phyloP scores from a whole-genome alignment of 2,797 vertebrate species.

The Danionella dracula region DNA sequence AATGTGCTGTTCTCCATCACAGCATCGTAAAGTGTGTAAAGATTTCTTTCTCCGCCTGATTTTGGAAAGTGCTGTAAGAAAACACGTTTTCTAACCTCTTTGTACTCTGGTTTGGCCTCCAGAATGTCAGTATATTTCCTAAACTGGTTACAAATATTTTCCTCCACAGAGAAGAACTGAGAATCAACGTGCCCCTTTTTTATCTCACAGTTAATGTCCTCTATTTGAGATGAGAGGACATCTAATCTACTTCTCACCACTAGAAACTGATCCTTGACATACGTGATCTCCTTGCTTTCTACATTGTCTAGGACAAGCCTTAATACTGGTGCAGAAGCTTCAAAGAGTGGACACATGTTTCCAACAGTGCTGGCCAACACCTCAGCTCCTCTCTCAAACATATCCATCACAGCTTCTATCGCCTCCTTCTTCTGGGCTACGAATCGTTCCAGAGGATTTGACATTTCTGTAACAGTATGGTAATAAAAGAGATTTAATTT shows the following conservation, averaged over 20 bases:
- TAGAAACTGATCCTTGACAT: constrained; percentile 73
- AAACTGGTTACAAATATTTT: constrained; percentile 74
- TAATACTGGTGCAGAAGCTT: constrained; percentile 67
- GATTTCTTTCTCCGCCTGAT: constrained; percentile 71
- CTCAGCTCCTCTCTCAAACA: constrained; percentile 68
- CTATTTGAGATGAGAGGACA: constrained; percentile 63
- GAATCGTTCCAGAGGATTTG: constrained; percentile 56
- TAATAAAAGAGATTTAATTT: neutral
- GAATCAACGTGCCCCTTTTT: constrained; percentile 63
- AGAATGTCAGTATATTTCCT: constrained; percentile 73
- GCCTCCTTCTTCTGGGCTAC: constrained; percentile 74
- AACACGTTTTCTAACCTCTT: constrained; percentile 61
- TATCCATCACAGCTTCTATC: constrained; percentile 72
- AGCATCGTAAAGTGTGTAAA: constrained; percentile 65
- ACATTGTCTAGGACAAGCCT: constrained; percentile 68
- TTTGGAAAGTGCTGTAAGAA: constrained; percentile 70
- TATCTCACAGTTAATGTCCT: constrained; percentile 69
- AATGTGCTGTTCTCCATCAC: constrained; percentile 68
- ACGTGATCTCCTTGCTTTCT: constrained; percentile 72
- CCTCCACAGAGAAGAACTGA: constrained; percentile 67
- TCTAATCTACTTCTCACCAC: constrained; percentile 64
- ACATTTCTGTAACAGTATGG: constrained; percentile 54
- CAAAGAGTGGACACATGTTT: constrained; percentile 67
- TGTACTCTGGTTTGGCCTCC: constrained; percentile 67
- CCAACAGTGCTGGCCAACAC: constrained; percentile 71